Evolutionary conservation across 2,797 vertebrate species (phyloP), one percentile per base, ranked within the genome.

Genomic region (Tauraco hartlaubi): DNA sequence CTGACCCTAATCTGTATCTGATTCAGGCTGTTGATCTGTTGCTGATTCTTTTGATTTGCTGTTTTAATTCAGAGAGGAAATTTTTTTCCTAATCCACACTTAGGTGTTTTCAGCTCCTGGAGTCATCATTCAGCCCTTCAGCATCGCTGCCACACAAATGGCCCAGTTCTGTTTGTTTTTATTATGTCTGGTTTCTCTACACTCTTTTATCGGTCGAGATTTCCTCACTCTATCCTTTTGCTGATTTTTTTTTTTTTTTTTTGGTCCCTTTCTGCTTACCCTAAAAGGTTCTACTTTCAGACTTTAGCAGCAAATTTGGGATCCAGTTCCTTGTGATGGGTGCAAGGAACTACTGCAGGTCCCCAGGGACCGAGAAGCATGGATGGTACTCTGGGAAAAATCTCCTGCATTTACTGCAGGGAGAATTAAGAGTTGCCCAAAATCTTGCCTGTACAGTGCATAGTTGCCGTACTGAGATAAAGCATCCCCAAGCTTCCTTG

Each of bases 41-140:
- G 86, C 67, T 92, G 82, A 88, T 88, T 93, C 56, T 79, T 95
- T 85, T 91, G 66, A 94, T 91, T 93, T 73, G 73, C 41, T 82
- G 56, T 87, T 92, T 90, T 91, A 94, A 93, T 96, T 91, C 63
- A 68, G 62, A 94, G 43, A 44, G 23, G 31, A 13, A 64, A 1
- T 51, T 84, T 78, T 83, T 89, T 90, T 61, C 54, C 54, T 76
- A 61, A 78, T 85, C 58, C 33, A 59, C 23, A 13, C 43, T 59
- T 92, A 88, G 66, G 58, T 94, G 39, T 92, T 92, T 94, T 85
- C 69, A 78, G 33, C 67, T 94, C 18, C 54, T 94, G 44, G 14
- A 80, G 61, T 85, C 19, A 29, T 83, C 75, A 66, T 71, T 84
- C 59, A 88, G 46, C 85, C 55, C 58, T 84, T 81, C 75, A 79